Conservation (phyloP, 2,797 vertebrate genomes). For the Coluber constrictor region DNA sequence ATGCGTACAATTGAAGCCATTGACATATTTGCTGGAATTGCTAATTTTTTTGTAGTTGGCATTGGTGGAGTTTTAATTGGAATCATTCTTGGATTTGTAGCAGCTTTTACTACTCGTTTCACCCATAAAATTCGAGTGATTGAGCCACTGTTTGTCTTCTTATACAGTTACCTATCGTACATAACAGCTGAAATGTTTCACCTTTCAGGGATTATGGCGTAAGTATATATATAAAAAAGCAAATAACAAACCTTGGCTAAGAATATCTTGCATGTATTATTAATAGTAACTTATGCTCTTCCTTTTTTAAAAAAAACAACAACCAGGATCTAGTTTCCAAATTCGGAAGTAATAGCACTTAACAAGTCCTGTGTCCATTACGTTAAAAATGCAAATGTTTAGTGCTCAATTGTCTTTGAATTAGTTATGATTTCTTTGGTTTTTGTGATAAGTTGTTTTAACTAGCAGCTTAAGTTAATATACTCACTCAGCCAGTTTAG, state of each 20-base stretch:
- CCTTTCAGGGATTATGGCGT: conserved; percentile 98
- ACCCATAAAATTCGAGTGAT: conserved; percentile 91
- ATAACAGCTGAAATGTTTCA: conserved; percentile 92
- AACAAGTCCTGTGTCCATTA: not conserved
- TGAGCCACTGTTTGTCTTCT: conserved; percentile 95
- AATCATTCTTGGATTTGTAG: conserved; percentile 88
- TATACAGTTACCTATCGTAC: conserved; percentile 96
- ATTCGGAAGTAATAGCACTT: not conserved
- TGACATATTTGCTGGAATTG: conserved; percentile 88
- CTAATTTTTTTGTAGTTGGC: conserved; percentile 89
- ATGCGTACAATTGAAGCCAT: conserved; percentile 86
- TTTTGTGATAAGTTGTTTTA: not conserved
- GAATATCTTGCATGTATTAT: conserved; percentile 22
- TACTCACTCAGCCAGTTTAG: not conserved
- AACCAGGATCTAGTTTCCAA: not conserved
- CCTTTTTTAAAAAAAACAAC: conserved; percentile 24
- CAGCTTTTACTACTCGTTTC: conserved; percentile 94
- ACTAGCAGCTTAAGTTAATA: not conserved
- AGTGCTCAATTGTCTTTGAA: not conserved
- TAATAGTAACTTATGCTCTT: conserved; percentile 16
- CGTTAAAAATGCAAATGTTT: not conserved
- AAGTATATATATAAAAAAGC: conserved; percentile 70
- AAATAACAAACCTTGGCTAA: conserved; percentile 28
- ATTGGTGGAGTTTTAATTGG: conserved; percentile 89
- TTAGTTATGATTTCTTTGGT: not conserved